Evolutionary conservation across 30 jellyfish, hydroid and myxozoan genomes (phyloP).

Genomic region (Catostylus mosaicus): DNA sequence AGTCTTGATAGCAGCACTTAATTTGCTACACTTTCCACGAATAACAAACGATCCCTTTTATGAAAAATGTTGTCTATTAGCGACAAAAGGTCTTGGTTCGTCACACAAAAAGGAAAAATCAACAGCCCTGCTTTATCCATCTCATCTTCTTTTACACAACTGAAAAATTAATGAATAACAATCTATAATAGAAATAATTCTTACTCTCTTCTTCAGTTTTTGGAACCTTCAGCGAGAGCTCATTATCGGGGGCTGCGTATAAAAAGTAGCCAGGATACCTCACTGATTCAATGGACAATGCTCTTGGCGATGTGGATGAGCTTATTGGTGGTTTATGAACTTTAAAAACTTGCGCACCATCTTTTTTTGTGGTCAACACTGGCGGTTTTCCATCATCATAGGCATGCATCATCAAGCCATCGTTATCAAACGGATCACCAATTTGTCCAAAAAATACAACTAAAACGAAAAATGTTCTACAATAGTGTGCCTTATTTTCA

Average conservation of each 20-base stretch:
- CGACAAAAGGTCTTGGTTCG: not conserved
- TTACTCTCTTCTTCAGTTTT: constrained; percentile 31
- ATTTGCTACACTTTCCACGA: too few relatives aligned
- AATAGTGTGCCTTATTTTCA: too few relatives aligned
- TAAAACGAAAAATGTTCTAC: not conserved
- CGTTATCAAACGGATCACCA: constrained; percentile 69
- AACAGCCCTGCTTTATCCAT: too few relatives aligned
- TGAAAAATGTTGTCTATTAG: not conserved
- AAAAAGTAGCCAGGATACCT: constrained; percentile 52
- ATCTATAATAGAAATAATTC: not conserved
- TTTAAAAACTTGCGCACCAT: constrained; percentile 63
- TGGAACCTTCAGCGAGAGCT: constrained; percentile 31
- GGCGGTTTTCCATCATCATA: constrained; percentile 58
- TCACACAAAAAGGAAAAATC: too few relatives aligned
- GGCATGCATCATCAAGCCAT: constrained; percentile 67
- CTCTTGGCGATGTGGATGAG: constrained; percentile 20
- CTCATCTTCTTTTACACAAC: too few relatives aligned
- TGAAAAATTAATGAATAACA: too few relatives aligned
- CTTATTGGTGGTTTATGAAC: constrained; percentile 62
- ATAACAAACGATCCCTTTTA: too few relatives aligned
- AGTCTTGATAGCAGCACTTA: too few relatives aligned
- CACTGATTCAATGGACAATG: constrained; percentile 58
- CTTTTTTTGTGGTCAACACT: constrained; percentile 47
- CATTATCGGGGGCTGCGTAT: constrained; percentile 32
- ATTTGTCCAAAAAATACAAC: constrained; percentile 47